Evolutionary conservation across 1,140 invertebrate genomes (phyloP).

Genomic region (Glomeris maerens): DNA sequence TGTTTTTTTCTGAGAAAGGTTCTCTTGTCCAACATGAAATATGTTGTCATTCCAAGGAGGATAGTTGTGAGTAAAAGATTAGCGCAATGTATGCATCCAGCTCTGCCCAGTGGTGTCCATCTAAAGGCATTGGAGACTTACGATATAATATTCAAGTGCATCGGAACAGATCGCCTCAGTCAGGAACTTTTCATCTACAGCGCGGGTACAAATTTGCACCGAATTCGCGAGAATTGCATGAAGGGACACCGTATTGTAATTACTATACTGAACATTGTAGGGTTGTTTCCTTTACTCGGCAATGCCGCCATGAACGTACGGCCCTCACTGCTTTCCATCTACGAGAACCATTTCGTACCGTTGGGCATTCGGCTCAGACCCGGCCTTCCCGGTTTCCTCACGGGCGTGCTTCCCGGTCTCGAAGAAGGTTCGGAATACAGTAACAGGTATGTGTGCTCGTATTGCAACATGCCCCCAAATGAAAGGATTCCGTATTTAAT

Average conservation of each 20-base stretch:
- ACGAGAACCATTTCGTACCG: conserved; percentile 83
- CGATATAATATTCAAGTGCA: conserved; percentile 81
- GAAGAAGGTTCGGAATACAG: conserved; percentile 86
- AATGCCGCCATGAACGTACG: conserved; percentile 85
- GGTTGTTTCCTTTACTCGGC: conserved; percentile 74
- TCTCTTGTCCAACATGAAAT: conserved; percentile 54
- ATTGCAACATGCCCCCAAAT: background rate
- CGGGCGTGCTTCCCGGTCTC: conserved; percentile 66
- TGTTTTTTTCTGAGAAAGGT: conserved; percentile 39
- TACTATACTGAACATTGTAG: conserved; percentile 37
- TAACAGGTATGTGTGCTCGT: conserved; percentile 41
- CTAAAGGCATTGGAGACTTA: conserved; percentile 87
- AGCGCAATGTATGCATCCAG: conserved; percentile 90
- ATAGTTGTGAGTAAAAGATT: conserved; percentile 84
- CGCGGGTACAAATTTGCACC: conserved; percentile 38
- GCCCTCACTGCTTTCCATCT: conserved; percentile 65
- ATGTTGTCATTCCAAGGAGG: conserved; percentile 72
- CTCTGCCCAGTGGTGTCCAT: conserved; percentile 78
- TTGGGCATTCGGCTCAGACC: conserved; percentile 63
- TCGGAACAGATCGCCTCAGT: conserved; percentile 65
- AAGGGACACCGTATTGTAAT: too few relatives aligned
- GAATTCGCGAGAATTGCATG: too few relatives aligned
- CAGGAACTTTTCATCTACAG: conserved; percentile 79
- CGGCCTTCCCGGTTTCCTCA: conserved; percentile 71
- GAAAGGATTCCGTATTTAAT: background rate